Evolutionary conservation across 2,888 invertebrate species (phyloP).

Genomic region (Coecobrya sp.): DNA sequence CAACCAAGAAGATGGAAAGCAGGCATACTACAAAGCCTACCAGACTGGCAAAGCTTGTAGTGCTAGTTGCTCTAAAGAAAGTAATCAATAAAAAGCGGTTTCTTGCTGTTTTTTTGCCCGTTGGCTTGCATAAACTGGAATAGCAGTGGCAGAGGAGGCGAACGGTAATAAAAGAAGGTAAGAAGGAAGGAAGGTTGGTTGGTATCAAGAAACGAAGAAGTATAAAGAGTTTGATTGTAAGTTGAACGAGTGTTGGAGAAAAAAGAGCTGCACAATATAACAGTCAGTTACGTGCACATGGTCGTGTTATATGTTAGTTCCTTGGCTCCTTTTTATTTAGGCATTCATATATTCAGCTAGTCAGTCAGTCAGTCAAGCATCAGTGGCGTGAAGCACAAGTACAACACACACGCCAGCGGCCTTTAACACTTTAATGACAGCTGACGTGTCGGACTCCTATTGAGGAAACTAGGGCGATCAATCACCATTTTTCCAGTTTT

Average conservation of each 20-base stretch:
- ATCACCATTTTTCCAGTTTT: constrained; percentile 70
- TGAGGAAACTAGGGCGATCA: constrained; percentile 77
- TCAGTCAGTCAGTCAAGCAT: constrained; percentile 57
- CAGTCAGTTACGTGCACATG: background rate
- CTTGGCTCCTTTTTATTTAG: constrained; percentile 43
- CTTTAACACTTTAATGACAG: constrained; percentile 77
- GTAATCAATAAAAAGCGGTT: constrained; percentile 72
- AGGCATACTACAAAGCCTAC: constrained; percentile 38
- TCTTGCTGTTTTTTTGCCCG: constrained; percentile 41
- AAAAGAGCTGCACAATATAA: background rate
- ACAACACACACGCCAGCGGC: constrained; percentile 59
- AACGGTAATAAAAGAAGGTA: constrained; percentile 8
- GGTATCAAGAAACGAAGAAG: constrained; percentile 26
- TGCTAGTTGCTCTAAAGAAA: background rate
- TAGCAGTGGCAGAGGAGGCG: background rate
- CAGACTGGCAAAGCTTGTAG: no score
- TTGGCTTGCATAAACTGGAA: constrained; percentile 44
- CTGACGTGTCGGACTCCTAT: constrained; percentile 77
- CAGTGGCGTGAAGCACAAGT: constrained; percentile 45
- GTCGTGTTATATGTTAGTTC: constrained; percentile 3
- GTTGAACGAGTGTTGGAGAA: background rate
- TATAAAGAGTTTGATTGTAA: constrained; percentile 19
- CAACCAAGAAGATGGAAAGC: constrained; percentile 4
- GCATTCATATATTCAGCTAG: constrained; percentile 42
- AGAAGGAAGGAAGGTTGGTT: constrained; percentile 1